A percentile compares a stretch with the other conserved stretches of the same genome.
phyloP scores from a whole-genome alignment of 1,140 invertebrate genomes.

The Caenorhabditis tropicalis region DNA sequence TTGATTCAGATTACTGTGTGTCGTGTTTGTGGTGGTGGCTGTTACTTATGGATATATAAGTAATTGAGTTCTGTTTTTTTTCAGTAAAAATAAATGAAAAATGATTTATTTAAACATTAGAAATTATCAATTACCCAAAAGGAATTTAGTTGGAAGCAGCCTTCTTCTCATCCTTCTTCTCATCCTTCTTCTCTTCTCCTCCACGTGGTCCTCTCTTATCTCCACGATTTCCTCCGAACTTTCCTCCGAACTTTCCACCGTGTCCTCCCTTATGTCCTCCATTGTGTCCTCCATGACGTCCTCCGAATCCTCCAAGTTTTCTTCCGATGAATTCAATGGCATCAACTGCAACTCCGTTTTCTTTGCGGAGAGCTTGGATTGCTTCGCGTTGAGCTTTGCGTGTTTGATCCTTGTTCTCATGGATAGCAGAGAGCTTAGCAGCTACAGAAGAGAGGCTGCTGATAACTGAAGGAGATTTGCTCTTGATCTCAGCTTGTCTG shows the following conservation, averaged over 20 bases:
- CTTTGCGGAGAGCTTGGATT: background rate
- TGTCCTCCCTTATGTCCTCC: background rate
- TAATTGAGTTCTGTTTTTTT: background rate
- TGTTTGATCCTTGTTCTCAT: conserved; percentile 9
- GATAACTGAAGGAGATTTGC: background rate
- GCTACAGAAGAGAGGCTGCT: background rate
- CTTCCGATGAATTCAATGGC: background rate
- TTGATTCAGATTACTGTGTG: background rate
- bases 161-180: background rate
- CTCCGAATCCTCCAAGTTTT: conserved; percentile 8
- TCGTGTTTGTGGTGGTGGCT: background rate
- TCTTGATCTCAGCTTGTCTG: conserved; percentile 6
- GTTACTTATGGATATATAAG: background rate
- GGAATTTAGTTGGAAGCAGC: too few species aligned
- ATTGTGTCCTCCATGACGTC: background rate
- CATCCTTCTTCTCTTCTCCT: background rate
- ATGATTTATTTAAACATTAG: too few species aligned
- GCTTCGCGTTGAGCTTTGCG: background rate
- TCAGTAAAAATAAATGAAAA: too few species aligned
- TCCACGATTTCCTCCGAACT: background rate
- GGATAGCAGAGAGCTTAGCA: background rate
- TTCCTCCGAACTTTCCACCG: background rate
- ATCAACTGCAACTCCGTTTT: background rate
- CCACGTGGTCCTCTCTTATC: background rate
- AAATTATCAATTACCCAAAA: too few species aligned